These are phyloP conservation scores for Brachymystax lenok DNA, from an alignment of 2,797 vertebrate genomes.

Conservation along the genomic window DNA sequence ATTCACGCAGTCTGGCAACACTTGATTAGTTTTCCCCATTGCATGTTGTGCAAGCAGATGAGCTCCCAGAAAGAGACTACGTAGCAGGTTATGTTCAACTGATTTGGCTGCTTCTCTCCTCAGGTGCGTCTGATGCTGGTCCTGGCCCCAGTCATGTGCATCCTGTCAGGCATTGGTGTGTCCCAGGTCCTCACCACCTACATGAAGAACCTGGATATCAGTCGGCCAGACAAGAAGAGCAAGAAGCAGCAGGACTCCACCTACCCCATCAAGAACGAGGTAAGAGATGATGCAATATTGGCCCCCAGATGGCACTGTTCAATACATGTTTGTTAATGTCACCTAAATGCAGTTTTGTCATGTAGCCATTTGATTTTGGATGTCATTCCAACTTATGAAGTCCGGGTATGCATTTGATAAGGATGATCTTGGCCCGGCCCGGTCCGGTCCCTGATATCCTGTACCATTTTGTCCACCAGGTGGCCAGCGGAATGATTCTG, in stretches of 20 bases:
- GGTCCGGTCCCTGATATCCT: slow-evolving; percentile 1
- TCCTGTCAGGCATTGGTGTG: slow-evolving; percentile 95
- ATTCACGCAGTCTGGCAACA: not conserved
- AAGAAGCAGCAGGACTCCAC: slow-evolving; percentile 97
- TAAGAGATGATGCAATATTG: slow-evolving; percentile 42
- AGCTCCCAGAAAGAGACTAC: not conserved
- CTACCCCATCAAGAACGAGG: slow-evolving; percentile 98
- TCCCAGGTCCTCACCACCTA: slow-evolving; percentile 97
- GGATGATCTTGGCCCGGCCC: not conserved
- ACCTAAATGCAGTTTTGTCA: too few species aligned
- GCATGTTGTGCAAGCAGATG: not conserved
- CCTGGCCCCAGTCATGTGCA: slow-evolving; percentile 98
- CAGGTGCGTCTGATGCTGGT: slow-evolving; percentile 98
- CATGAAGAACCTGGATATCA: slow-evolving; percentile 98
- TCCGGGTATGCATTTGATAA: too few species aligned
- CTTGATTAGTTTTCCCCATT: not conserved
- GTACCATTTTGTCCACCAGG: slow-evolving; percentile 66
- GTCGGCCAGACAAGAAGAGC: slow-evolving; percentile 91
- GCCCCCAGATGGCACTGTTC: too few species aligned
- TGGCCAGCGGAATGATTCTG: slow-evolving; percentile 97
- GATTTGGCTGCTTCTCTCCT: not conserved
- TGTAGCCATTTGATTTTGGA: not conserved
- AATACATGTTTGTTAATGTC: too few species aligned
- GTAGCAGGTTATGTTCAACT: too few species aligned
- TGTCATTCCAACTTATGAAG: not conserved